These are phyloP conservation scores for Peromyscus aztecus DNA, from an alignment of 2,797 vertebrate genomes.

Conservation along the genomic window DNA sequence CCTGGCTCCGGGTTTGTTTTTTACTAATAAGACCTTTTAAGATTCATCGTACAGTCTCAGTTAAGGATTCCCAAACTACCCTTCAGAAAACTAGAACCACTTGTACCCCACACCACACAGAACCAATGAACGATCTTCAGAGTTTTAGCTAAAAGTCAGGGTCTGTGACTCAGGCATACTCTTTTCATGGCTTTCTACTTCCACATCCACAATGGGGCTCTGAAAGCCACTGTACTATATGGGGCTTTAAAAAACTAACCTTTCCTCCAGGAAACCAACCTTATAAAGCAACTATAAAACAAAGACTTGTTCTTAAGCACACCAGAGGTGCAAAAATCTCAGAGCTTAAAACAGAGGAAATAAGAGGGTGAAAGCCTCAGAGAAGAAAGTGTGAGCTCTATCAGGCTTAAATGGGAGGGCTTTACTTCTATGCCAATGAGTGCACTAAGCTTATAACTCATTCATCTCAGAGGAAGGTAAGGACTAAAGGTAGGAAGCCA, in stretches of 20 bases:
- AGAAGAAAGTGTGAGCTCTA: neutral
- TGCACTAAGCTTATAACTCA: neutral
- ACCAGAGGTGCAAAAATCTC: neutral
- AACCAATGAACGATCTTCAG: neutral
- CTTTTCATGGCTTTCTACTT: neutral
- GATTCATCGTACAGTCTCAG: neutral
- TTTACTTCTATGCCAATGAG: neutral
- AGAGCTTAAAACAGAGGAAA: constrained; percentile 1
- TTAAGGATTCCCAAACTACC: neutral
- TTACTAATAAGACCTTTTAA: too few species aligned
- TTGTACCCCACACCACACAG: neutral
- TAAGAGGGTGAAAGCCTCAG: neutral
- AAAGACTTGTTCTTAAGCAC: neutral
- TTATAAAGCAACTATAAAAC: neutral
- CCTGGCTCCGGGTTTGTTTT: too few species aligned
- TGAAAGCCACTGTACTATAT: neutral
- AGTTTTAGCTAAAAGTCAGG: neutral
- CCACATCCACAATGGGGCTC: neutral
- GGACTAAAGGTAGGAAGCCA: neutral
- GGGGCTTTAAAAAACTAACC: neutral
- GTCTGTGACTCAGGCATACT: neutral
- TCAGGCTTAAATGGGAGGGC: neutral
- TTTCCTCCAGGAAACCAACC: constrained; percentile 35
- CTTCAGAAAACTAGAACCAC: neutral
- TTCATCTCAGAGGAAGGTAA: neutral